A percentile compares a stretch with the other conserved stretches of the same genome.
phyloP scores from a whole-genome alignment of 2,797 vertebrate genomes.

The Halcyon smyrnensis region DNA sequence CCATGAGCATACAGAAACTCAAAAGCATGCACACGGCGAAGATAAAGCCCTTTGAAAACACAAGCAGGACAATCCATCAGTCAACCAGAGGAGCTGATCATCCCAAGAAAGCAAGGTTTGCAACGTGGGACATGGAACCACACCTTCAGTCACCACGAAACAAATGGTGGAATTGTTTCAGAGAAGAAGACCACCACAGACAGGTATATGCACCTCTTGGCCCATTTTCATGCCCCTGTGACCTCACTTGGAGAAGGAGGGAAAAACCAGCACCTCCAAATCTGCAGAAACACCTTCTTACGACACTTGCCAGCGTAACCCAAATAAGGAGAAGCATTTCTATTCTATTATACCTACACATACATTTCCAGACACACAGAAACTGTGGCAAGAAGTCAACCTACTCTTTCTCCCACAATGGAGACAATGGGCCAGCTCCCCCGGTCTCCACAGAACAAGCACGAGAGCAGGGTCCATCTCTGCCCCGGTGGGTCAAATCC shows the following conservation, averaged over 20 bases:
- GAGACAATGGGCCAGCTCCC: neutral
- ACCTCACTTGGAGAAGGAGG: neutral
- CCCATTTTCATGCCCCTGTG: neutral
- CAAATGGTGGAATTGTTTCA: accelerated
- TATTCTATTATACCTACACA: accelerated
- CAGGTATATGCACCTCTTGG: neutral
- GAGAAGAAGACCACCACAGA: neutral
- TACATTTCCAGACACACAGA: neutral
- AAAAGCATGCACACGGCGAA: neutral
- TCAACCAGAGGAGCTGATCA: neutral
- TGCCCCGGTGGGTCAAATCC: neutral
- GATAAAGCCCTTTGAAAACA: neutral
- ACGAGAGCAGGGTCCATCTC: neutral
- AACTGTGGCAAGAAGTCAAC: neutral
- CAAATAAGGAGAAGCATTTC: neutral
- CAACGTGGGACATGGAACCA: accelerated
- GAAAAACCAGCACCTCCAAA: neutral
- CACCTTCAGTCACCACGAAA: neutral
- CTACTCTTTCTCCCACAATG: neutral
- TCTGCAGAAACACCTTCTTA: neutral
- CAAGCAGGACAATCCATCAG: neutral
- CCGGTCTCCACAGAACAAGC: neutral
- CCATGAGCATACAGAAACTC: neutral
- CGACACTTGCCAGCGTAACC: accelerated
- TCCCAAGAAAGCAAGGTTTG: neutral